These are phyloP conservation scores for Panthera leo DNA, from an alignment of 2,113 vertebrate genomes.

Conservation along the genomic window DNA sequence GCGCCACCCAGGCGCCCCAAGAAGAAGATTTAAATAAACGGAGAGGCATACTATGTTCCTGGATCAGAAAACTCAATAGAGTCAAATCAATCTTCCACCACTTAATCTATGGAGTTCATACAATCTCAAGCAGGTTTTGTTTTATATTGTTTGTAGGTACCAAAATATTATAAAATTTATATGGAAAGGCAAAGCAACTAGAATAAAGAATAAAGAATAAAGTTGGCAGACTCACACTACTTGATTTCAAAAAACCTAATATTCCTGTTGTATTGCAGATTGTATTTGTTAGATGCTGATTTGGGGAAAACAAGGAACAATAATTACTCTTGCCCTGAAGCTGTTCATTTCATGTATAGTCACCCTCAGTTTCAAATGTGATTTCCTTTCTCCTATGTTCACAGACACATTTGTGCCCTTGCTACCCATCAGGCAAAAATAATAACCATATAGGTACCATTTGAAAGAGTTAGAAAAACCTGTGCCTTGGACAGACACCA, in stretches of 20 bases:
- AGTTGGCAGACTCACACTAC: not conserved
- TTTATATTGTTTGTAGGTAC: not conserved
- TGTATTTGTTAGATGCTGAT: not conserved
- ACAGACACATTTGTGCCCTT: not conserved
- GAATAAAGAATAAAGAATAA: not conserved
- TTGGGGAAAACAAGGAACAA: not conserved
- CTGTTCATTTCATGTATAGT: not conserved
- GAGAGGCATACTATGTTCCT: not conserved
- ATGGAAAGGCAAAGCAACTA: not conserved
- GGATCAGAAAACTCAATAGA: not conserved
- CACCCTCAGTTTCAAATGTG: not conserved
- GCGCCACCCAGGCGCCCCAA: too few relatives aligned
- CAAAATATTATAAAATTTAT: constrained; percentile 9
- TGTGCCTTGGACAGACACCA: not conserved
- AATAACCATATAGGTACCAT: not conserved
- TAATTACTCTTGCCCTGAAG: not conserved
- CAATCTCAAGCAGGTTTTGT: not conserved
- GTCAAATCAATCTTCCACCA: not conserved
- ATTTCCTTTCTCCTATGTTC: not conserved
- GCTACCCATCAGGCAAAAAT: not conserved
- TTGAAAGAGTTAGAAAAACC: not conserved
- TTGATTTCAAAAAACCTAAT: not conserved
- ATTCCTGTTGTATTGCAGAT: not conserved
- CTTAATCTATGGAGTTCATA: not conserved
- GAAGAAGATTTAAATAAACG: not conserved